Conservation (phyloP, 1,140 invertebrate species). For the Orius insidiosus region DNA sequence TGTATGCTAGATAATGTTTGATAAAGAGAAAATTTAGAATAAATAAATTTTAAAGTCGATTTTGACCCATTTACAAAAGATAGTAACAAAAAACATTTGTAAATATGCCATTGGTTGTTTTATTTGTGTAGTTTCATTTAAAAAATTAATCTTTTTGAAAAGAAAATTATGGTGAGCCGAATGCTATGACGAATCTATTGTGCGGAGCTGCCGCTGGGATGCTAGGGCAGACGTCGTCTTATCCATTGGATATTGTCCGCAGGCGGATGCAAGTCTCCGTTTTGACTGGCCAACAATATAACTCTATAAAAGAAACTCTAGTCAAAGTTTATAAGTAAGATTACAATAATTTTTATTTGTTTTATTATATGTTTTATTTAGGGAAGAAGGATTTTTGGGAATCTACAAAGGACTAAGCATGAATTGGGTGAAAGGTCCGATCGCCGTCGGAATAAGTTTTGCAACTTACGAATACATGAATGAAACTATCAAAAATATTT, state of each 20-base stretch:
- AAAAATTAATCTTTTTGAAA: neutral
- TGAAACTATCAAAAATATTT: slow-evolving; percentile 30
- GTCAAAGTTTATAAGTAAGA: slow-evolving; percentile 40
- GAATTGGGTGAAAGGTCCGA: slow-evolving; percentile 99
- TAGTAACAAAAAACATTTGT: too few species aligned
- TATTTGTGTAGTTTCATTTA: neutral
- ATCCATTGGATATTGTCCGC: slow-evolving; percentile 85
- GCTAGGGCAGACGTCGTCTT: slow-evolving; percentile 85
- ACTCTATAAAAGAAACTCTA: slow-evolving; percentile 40
- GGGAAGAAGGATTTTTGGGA: slow-evolving; percentile 75
- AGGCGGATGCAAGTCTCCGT: slow-evolving; percentile 66
- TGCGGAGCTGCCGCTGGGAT: slow-evolving; percentile 87
- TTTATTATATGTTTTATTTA: slow-evolving; percentile 24
- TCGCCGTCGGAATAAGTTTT: slow-evolving; percentile 96
- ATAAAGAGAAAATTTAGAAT: too few species aligned
- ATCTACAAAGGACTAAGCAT: slow-evolving; percentile 96
- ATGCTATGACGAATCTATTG: slow-evolving; percentile 43
- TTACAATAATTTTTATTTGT: neutral
- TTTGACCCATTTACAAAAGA: too few species aligned
- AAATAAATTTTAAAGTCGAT: neutral
- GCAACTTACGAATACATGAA: slow-evolving; percentile 80
- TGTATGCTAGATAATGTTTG: too few species aligned
- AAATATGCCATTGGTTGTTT: neutral
- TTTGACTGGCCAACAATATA: slow-evolving; percentile 39
- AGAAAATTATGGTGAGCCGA: slow-evolving; percentile 26